Evolutionary conservation across 1,140 invertebrate species (phyloP).

Genomic region (Drosophila sucinea): DNA sequence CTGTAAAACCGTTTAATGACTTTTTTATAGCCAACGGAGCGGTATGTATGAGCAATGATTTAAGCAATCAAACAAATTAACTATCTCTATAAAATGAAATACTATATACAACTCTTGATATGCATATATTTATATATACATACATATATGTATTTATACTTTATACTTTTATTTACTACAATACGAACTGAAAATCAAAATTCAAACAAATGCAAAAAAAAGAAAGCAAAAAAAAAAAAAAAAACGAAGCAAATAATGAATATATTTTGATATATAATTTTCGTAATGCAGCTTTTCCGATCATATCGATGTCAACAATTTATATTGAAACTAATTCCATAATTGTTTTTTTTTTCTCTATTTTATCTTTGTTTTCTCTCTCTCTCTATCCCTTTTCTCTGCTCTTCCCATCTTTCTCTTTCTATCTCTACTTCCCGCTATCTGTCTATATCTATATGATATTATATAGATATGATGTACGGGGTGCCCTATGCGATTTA

Average conservation of each 20-base stretch:
- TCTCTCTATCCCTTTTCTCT: neutral
- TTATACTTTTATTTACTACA: neutral
- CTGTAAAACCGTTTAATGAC: conserved; percentile 65
- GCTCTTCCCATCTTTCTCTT: conserved; percentile 39
- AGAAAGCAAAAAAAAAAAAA: too few relatives aligned
- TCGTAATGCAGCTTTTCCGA: neutral
- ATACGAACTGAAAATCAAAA: conserved; percentile 3
- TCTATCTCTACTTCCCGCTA: conserved; percentile 33
- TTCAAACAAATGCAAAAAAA: neutral
- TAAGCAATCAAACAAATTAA: conserved; percentile 56
- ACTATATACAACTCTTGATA: conserved; percentile 42
- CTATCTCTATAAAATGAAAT: conserved; percentile 34
- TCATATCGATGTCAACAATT: neutral
- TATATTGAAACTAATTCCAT: neutral
- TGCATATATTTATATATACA: conserved; percentile 16
- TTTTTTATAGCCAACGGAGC: conserved; percentile 76
- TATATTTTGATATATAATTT: conserved; percentile 26
- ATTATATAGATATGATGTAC: conserved; percentile 94
- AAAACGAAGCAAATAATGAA: neutral
- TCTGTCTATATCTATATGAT: conserved; percentile 70
- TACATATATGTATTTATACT: conserved; percentile 19
- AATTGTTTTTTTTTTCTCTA: conserved; percentile 5
- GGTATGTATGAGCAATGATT: conserved; percentile 75
- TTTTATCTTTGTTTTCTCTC: conserved; percentile 4
- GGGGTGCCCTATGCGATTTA: conserved; percentile 93